phyloP scores from a whole-genome alignment of 1,140 invertebrate species.

The Zophobas atratus region DNA sequence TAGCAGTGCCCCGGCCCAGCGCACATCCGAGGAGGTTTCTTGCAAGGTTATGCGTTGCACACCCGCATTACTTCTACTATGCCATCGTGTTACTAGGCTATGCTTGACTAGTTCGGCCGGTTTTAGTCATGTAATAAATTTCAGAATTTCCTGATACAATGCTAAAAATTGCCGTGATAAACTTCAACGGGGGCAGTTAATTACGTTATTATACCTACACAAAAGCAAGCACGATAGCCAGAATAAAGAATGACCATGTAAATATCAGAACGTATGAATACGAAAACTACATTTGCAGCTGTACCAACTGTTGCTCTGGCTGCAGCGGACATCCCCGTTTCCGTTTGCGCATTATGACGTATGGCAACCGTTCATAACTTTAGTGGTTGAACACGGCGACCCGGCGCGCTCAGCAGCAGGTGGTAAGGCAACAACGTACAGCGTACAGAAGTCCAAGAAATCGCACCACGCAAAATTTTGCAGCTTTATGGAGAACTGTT shows the following conservation, averaged over 20 bases:
- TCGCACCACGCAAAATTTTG: neutral
- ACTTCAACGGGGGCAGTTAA: neutral
- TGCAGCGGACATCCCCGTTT: conserved; percentile 46
- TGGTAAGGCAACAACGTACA: conserved; percentile 13
- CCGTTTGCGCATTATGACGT: conserved; percentile 50
- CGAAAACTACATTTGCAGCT: conserved; percentile 45
- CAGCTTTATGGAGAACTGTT: no score
- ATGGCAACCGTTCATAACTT: conserved; percentile 46
- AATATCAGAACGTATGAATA: conserved; percentile 37
- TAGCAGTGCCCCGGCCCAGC: conserved; percentile 37
- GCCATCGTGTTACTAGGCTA: conserved; percentile 51
- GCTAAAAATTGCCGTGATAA: neutral
- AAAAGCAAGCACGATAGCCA: neutral
- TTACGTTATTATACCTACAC: neutral
- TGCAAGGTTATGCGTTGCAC: conserved; percentile 49
- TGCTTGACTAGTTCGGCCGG: neutral
- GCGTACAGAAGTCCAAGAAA: neutral
- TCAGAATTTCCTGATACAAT: neutral
- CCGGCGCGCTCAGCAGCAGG: conserved; percentile 42
- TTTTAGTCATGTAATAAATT: neutral
- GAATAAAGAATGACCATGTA: conserved; percentile 26
- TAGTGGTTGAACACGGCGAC: conserved; percentile 40
- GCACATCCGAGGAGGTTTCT: conserved; percentile 53
- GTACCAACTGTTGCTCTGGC: conserved; percentile 47
- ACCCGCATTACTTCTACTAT: conserved; percentile 44